phyloP scores from a whole-genome alignment of 1,140 invertebrate species.

The Nebria ingens region DNA sequence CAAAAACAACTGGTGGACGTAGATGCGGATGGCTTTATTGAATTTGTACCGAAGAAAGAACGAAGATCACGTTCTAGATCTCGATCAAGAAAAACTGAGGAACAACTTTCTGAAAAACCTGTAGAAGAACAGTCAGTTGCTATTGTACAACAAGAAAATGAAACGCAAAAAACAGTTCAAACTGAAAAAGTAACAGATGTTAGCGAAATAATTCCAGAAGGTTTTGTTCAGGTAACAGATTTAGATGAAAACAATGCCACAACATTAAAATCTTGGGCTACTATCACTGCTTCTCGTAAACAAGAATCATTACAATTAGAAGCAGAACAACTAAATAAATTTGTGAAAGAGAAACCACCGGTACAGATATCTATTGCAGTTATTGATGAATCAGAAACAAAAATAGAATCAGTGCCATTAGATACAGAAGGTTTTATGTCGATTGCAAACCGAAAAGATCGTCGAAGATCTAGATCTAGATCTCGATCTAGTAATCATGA shows the following conservation, averaged over 20 bases:
- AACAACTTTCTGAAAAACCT: constrained; percentile 6
- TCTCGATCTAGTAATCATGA: constrained; percentile 20
- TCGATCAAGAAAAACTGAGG: constrained; percentile 9
- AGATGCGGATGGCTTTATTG: constrained; percentile 41
- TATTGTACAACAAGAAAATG: constrained; percentile 18
- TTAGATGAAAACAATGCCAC: constrained; percentile 11
- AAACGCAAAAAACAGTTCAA: constrained; percentile 35
- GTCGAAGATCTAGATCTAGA: constrained; percentile 19
- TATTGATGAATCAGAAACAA: constrained; percentile 16
- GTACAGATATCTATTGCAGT: constrained; percentile 20
- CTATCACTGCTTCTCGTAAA: constrained; percentile 11
- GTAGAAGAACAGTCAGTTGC: neutral
- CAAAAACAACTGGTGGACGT: constrained; percentile 29
- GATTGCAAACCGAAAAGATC: constrained; percentile 19
- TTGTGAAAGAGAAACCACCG: constrained; percentile 11
- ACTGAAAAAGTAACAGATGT: constrained; percentile 24
- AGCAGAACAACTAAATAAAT: neutral
- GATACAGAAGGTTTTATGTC: constrained; percentile 26
- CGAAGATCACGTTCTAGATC: constrained; percentile 25
- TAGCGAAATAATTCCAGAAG: constrained; percentile 31
- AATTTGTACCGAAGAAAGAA: constrained; percentile 36
- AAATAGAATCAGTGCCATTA: constrained; percentile 15
- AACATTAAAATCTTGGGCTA: constrained; percentile 14
- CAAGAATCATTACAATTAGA: neutral
- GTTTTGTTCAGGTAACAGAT: constrained; percentile 8